phyloP scores from a whole-genome alignment of 2,797 vertebrate genomes.

The Acridotheres tristis region DNA sequence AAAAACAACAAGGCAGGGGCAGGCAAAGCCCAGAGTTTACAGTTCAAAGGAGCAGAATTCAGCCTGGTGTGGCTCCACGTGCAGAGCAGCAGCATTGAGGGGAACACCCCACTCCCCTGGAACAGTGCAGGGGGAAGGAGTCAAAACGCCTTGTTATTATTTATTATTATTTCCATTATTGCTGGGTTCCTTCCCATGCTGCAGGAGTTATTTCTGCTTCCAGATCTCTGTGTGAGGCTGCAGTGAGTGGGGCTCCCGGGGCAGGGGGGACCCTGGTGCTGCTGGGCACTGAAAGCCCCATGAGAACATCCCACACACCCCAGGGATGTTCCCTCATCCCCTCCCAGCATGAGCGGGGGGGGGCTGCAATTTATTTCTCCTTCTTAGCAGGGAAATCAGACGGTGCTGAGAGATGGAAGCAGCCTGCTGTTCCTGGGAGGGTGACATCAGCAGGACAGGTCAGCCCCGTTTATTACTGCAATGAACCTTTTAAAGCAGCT shows the following conservation, averaged over 20 bases:
- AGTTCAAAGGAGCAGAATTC: neutral
- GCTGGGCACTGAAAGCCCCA: neutral
- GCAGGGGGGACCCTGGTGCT: neutral
- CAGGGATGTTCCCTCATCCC: neutral
- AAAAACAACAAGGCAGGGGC: neutral
- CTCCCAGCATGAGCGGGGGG: neutral
- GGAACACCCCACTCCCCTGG: fast-evolving
- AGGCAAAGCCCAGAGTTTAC: neutral
- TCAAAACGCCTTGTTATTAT: neutral
- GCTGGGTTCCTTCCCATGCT: neutral
- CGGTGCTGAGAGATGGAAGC: neutral
- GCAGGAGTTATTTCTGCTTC: neutral
- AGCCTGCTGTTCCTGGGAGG: constrained; percentile 27
- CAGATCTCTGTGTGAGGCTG: neutral
- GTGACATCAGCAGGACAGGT: constrained; percentile 13
- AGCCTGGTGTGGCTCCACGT: neutral
- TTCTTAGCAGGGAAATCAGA: constrained; percentile 13
- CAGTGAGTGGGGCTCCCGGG: neutral
- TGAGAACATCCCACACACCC: neutral
- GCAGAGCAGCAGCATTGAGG: neutral
- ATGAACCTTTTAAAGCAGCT: neutral
- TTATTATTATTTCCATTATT: neutral
- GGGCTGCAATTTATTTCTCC: neutral
- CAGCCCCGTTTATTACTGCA: neutral
- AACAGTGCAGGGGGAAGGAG: neutral